phyloP scores from a whole-genome alignment of 2,888 invertebrate genomes.

The Slavum lentiscoides region DNA sequence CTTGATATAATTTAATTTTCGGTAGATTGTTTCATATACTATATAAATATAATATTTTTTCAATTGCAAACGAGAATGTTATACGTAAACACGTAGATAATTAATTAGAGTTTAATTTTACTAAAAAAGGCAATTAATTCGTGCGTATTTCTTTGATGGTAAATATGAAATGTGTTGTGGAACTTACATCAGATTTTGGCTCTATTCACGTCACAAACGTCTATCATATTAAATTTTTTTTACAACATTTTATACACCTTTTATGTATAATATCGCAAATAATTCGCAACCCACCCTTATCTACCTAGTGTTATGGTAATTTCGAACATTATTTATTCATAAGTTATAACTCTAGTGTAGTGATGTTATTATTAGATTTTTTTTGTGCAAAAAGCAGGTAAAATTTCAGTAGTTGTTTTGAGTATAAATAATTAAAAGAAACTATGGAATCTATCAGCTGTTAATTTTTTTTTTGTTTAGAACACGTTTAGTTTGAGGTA shows the following conservation, averaged over 20 bases:
- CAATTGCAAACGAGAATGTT: no score
- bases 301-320: neutral
- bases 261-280: neutral
- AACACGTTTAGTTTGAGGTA: no score
- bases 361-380: no score
- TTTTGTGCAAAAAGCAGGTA: no score
- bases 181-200: neutral
- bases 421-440: no score
- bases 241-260: neutral
- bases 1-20: no score
- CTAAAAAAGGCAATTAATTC: neutral
- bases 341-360: neutral
- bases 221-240: slow-evolving; percentile 9
- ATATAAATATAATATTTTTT: no score
- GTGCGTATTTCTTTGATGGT: neutral
- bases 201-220: neutral
- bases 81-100: no score
- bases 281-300: neutral
- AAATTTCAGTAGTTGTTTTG: no score
- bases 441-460: no score
- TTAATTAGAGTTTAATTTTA: neutral
- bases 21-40: no score
- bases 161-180: neutral
- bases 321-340: slow-evolving; percentile 13
- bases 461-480: no score